Percentiles rank a stretch among this genome's conserved stretches.
Evolutionary conservation across 2,888 invertebrate genomes (phyloP).

Genomic region (Clepsis dumicolana): DNA sequence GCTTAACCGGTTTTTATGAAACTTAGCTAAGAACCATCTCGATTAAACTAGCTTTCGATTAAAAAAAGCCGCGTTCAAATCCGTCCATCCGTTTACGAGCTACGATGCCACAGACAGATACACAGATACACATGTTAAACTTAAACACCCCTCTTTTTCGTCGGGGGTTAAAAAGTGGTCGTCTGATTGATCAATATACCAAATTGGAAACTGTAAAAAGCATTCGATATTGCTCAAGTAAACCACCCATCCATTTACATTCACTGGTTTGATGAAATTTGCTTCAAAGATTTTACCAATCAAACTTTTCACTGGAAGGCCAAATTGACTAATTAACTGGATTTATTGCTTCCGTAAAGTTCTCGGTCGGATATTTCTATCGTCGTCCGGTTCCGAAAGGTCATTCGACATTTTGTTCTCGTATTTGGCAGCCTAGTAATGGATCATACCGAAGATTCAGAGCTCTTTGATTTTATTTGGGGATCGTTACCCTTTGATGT

Average conservation of each 20-base stretch:
- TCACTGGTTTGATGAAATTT: conserved; percentile 58
- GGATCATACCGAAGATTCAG: conserved; percentile 57
- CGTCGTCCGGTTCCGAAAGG: conserved; percentile 57
- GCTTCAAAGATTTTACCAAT: conserved; percentile 68
- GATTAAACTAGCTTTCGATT: too few relatives aligned
- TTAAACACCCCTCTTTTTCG: too few relatives aligned
- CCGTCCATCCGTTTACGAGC: too few relatives aligned
- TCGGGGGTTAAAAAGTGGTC: too few relatives aligned
- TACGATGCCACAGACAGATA: too few relatives aligned
- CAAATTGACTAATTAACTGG: conserved; percentile 80
- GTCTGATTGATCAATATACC: too few relatives aligned
- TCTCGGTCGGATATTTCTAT: conserved; percentile 71
- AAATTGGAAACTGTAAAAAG: background rate
- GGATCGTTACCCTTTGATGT: conserved; percentile 70
- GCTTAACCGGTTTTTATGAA: too few relatives aligned
- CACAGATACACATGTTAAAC: too few relatives aligned
- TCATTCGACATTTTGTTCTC: conserved; percentile 70
- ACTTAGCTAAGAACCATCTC: too few relatives aligned
- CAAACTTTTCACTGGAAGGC: conserved; percentile 73
- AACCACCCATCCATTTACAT: conserved; percentile 48
- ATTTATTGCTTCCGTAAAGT: conserved; percentile 80
- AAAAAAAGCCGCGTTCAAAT: too few relatives aligned
- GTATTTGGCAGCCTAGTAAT: conserved; percentile 53
- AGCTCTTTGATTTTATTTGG: conserved; percentile 66
- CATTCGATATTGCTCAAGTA: conserved; percentile 46